Evolutionary conservation across 2,888 invertebrate species (phyloP).

Genomic region (Drosophila yooni): DNA sequence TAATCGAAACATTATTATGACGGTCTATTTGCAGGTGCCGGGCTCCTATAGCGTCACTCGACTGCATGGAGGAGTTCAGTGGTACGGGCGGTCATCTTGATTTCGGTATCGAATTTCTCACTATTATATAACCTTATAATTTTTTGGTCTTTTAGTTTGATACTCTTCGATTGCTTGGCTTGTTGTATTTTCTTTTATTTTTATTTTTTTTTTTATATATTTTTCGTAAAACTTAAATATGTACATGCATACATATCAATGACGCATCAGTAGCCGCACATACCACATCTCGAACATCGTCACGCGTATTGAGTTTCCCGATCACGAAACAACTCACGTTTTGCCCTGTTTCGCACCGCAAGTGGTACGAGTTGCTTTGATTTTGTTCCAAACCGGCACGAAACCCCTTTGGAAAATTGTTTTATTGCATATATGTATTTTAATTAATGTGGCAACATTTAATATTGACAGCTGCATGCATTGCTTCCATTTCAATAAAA

Average conservation of each 20-base stretch:
- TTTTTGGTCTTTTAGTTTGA: conserved; percentile 64
- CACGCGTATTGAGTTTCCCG: conserved; percentile 2
- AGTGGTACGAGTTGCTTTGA: conserved; percentile 4
- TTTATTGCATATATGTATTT: neutral
- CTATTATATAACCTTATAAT: conserved; percentile 75
- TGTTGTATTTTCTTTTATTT: conserved; percentile 30
- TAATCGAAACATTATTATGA: neutral
- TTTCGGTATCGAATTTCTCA: conserved; percentile 85
- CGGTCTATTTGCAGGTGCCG: conserved; percentile 89
- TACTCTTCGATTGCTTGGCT: conserved; percentile 53
- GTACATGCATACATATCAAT: conserved; percentile 25
- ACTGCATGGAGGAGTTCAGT: conserved; percentile 97
- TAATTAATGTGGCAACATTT: neutral
- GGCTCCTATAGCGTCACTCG: conserved; percentile 95
- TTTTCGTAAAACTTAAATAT: neutral
- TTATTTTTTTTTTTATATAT: neutral
- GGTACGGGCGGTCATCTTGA: conserved; percentile 87
- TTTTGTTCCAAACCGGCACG: neutral
- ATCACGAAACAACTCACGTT: conserved; percentile 8
- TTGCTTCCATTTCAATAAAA: neutral
- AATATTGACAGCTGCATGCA: conserved; percentile 7
- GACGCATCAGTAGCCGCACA: conserved; percentile 1
- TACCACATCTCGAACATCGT: neutral
- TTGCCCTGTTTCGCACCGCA: neutral
- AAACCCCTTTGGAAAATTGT: conserved; percentile 1